Percentiles rank a stretch among this genome's conserved stretches.
Conservation (phyloP, 2,888 invertebrate species). For the Machimus atricapillus region DNA sequence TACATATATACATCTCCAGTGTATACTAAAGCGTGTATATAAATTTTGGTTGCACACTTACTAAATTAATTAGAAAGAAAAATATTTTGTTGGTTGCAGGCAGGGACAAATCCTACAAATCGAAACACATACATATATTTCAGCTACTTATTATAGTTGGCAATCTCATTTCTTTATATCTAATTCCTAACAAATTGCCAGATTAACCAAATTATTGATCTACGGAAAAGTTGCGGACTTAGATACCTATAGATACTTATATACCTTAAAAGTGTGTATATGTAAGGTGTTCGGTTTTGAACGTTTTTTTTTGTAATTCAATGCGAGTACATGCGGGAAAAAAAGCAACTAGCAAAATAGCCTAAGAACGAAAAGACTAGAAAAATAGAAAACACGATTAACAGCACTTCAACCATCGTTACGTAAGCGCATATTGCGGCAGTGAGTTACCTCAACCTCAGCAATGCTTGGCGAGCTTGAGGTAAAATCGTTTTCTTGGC, state of each 20-base stretch:
- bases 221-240: background rate
- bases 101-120: background rate
- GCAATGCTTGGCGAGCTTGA: background rate
- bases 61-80: too few relatives aligned
- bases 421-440: conserved; percentile 15
- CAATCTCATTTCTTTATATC: background rate
- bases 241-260: too few relatives aligned
- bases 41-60: too few relatives aligned
- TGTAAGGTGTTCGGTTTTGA: background rate
- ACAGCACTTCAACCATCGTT: background rate
- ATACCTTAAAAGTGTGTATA: too few relatives aligned
- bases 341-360: background rate
- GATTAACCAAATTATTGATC: background rate
- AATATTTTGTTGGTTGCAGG: background rate
- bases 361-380: background rate
- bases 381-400: conserved; percentile 24
- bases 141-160: background rate
- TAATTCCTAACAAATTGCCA: background rate
- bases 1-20: too few relatives aligned
- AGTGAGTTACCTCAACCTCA: conserved; percentile 30
- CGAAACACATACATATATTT: background rate
- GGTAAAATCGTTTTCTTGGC: background rate
- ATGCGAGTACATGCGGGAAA: background rate
- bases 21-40: too few relatives aligned
- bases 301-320: background rate